Conservation (phyloP, 2,888 invertebrate species). For the Incurvaria masculella region DNA sequence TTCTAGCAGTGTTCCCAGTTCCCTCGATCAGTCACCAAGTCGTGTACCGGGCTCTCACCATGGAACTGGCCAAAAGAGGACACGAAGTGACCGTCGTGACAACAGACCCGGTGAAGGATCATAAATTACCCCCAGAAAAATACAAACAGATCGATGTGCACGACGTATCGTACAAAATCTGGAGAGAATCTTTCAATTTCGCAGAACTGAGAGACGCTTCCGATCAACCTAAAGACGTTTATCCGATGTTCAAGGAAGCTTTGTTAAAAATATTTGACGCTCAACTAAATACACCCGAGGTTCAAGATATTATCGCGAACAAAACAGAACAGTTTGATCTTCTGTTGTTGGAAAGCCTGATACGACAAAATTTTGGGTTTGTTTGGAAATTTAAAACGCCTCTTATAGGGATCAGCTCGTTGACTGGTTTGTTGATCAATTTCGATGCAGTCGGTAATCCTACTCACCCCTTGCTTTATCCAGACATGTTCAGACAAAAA, state of each 20-base stretch:
- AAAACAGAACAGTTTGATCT: constrained; percentile 21
- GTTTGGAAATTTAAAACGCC: constrained; percentile 21
- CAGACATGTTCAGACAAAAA: constrained; percentile 19
- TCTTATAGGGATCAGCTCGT: constrained; percentile 16
- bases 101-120: constrained; percentile 16
- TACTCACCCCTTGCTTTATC: constrained; percentile 34
- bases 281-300: constrained; percentile 14
- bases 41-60: constrained; percentile 18
- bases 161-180: constrained; percentile 21
- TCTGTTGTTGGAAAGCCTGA: constrained; percentile 19
- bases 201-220: constrained; percentile 8
- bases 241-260: constrained; percentile 5
- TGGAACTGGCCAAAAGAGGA: constrained; percentile 22
- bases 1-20: constrained; percentile 19
- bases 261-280: constrained; percentile 13
- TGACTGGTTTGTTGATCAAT: constrained; percentile 5
- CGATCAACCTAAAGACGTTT: background rate
- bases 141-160: constrained; percentile 32
- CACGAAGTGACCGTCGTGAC: constrained; percentile 24
- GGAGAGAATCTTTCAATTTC: constrained; percentile 11
- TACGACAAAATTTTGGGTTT: constrained; percentile 13
- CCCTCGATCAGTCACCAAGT: constrained; percentile 25
- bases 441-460: constrained; percentile 15
- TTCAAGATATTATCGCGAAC: constrained; percentile 7
- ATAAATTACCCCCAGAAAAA: constrained; percentile 19